phyloP scores from a whole-genome alignment of 2,113 vertebrate genomes.

The Oncorhynchus tshawytscha region DNA sequence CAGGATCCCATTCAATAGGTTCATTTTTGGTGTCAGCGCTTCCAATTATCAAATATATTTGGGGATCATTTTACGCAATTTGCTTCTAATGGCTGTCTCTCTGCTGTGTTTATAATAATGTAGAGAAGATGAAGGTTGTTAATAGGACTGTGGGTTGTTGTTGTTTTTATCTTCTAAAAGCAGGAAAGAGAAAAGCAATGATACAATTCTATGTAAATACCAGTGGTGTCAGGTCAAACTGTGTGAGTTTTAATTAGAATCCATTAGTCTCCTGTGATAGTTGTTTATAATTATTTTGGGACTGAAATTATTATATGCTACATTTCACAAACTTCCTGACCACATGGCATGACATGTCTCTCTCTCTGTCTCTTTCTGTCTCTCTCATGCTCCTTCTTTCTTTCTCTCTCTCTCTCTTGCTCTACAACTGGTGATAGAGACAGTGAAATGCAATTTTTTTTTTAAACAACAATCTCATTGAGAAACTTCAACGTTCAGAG shows the following conservation, averaged over 20 bases:
- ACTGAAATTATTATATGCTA: constrained; percentile 11
- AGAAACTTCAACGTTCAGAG: too few species aligned
- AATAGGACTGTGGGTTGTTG: background rate
- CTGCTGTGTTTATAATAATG: constrained; percentile 36
- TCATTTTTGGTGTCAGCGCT: background rate
- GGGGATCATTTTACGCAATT: too few species aligned
- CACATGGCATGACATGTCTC: background rate
- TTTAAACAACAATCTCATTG: too few species aligned
- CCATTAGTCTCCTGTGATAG: constrained; percentile 23
- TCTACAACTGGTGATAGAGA: background rate
- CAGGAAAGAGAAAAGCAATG: constrained; percentile 32
- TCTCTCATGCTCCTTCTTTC: background rate
- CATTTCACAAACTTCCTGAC: constrained; percentile 17
- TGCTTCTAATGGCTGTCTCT: too few species aligned
- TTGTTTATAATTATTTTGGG: background rate
- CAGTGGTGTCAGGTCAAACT: constrained; percentile 45
- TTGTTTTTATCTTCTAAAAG: constrained; percentile 54
- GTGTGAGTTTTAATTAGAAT: constrained; percentile 50
- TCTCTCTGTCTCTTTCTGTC: background rate
- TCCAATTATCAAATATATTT: constrained; percentile 40
- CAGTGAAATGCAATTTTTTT: background rate
- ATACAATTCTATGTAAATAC: constrained; percentile 42
- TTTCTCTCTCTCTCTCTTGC: background rate
- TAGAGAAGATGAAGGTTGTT: constrained; percentile 37
- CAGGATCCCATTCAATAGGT: too few species aligned